Conservation (phyloP, 2,113 vertebrate species). For the Oostethus manadensis region DNA sequence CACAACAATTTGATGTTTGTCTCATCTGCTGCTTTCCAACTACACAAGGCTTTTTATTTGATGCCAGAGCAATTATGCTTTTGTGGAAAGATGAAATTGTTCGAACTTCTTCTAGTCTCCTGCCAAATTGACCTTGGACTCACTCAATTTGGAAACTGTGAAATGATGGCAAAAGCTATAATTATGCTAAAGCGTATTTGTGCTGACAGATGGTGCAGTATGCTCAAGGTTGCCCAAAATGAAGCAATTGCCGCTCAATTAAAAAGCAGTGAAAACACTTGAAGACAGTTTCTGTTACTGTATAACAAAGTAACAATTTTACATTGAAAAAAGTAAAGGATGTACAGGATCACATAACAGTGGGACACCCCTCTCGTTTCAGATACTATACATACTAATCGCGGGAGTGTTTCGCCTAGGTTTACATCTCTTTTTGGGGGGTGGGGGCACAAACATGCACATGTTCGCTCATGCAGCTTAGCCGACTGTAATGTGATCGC, state of each 20-base stretch:
- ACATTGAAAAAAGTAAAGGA: too few species aligned
- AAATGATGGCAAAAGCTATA: slow-evolving; percentile 15
- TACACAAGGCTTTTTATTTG: slow-evolving; percentile 9
- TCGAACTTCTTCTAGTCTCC: slow-evolving; percentile 10
- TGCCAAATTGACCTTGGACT: slow-evolving; percentile 35
- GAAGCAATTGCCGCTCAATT: neutral
- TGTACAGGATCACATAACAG: too few species aligned
- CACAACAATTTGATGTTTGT: slow-evolving; percentile 51
- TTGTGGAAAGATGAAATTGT: slow-evolving; percentile 11
- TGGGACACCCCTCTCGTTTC: too few species aligned
- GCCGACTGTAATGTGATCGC: too few species aligned
- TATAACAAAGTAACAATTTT: neutral
- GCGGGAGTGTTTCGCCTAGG: too few species aligned
- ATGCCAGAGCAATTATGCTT: slow-evolving; percentile 4
- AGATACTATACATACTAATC: too few species aligned
- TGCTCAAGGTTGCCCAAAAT: neutral
- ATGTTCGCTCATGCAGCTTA: too few species aligned
- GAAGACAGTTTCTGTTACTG: neutral
- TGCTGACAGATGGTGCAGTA: too few species aligned
- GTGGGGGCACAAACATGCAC: too few species aligned
- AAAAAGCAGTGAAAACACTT: neutral
- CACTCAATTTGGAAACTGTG: slow-evolving; percentile 42
- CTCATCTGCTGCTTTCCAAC: slow-evolving; percentile 33
- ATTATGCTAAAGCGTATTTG: neutral
- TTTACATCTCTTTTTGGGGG: too few species aligned